These are phyloP conservation scores for Papilio helenus DNA, from an alignment of 1,140 invertebrate species.

Conservation along the genomic window DNA sequence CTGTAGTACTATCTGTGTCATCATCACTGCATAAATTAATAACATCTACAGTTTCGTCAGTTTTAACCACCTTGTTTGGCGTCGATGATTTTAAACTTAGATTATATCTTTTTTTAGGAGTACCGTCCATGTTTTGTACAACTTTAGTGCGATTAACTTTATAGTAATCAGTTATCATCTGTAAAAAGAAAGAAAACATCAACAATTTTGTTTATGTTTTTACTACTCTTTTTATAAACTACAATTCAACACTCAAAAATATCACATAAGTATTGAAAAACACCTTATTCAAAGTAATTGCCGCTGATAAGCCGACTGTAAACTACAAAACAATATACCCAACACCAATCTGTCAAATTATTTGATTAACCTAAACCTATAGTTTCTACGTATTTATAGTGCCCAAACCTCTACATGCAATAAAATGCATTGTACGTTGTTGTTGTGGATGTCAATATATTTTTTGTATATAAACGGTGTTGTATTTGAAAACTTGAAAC, in stretches of 20 bases:
- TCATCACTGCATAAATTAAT: slow-evolving; percentile 58
- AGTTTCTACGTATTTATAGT: not conserved
- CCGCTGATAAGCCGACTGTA: not conserved
- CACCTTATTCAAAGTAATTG: not conserved
- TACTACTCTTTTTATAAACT: not conserved
- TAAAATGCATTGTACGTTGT: not conserved
- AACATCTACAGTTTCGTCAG: slow-evolving; percentile 32
- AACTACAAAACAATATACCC: not conserved
- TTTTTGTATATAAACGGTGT: not conserved
- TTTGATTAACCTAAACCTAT: not conserved
- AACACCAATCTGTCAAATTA: not conserved
- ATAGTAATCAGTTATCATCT: slow-evolving; percentile 31
- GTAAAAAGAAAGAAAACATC: not conserved
- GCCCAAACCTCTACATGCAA: not conserved
- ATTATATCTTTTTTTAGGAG: slow-evolving; percentile 44
- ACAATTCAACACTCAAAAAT: not conserved
- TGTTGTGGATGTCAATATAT: not conserved
- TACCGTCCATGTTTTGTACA: slow-evolving; percentile 28
- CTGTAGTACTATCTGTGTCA: slow-evolving; percentile 33
- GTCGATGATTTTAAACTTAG: slow-evolving; percentile 43
- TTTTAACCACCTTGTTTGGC: slow-evolving; percentile 45
- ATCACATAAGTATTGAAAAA: not conserved
- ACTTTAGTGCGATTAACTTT: slow-evolving; percentile 11
- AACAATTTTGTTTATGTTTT: not conserved
- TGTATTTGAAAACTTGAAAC: not conserved